These are phyloP conservation scores for Chirona hameri DNA, from an alignment of 2,888 invertebrate genomes.

Conservation along the genomic window DNA sequence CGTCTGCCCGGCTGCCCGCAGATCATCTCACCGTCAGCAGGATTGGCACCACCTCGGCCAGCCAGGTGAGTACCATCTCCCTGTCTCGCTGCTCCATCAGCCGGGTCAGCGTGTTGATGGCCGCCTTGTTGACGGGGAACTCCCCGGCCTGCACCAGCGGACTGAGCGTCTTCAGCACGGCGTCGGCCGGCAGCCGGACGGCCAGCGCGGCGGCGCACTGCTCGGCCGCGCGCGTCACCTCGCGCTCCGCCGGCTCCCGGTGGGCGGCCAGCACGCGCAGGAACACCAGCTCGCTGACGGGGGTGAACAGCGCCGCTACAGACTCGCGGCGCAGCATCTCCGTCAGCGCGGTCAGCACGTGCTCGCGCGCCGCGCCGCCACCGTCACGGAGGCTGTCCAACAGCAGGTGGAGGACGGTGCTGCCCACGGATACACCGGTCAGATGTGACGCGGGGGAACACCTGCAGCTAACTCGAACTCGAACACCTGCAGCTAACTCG, in stretches of 20 bases:
- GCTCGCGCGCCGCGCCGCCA: conserved; percentile 51
- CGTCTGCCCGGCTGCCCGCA: too few species aligned
- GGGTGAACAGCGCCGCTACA: conserved; percentile 65
- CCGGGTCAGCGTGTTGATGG: conserved; percentile 85
- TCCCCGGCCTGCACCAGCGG: conserved; percentile 85
- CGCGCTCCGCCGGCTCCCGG: conserved; percentile 54
- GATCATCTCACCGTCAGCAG: conserved; percentile 65
- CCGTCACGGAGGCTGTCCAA: conserved; percentile 67
- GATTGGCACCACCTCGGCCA: conserved; percentile 79
- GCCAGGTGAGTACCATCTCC: conserved; percentile 48
- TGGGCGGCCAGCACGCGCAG: conserved; percentile 84
- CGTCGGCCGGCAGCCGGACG: conserved; percentile 71
- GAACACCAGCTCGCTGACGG: conserved; percentile 85
- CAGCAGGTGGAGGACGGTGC: conserved; percentile 61
- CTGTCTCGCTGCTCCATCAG: conserved; percentile 70
- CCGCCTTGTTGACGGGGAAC: conserved; percentile 83
- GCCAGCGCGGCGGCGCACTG: conserved; percentile 63
- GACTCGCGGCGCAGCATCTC: conserved; percentile 74
- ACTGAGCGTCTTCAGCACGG: conserved; percentile 64
- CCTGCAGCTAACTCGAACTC: too few species aligned
- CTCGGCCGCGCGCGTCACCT: conserved; percentile 71
- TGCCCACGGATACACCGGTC: neutral
- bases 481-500: too few species aligned
- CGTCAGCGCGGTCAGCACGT: conserved; percentile 73
- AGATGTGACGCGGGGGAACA: too few species aligned